phyloP scores from a whole-genome alignment of 2,888 invertebrate genomes.

The Dasypolia templi region DNA sequence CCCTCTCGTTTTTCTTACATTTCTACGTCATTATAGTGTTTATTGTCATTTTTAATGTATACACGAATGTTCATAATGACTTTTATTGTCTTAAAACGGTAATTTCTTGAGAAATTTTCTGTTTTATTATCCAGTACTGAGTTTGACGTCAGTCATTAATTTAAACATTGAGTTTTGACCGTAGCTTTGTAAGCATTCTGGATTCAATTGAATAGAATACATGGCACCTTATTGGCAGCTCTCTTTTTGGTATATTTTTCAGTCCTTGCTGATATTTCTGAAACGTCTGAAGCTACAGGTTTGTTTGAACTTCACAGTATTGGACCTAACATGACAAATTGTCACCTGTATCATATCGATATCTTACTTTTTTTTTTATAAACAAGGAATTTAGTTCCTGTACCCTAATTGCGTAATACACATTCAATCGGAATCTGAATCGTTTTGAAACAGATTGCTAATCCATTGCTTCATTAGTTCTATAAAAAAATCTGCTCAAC shows the following conservation, averaged over 20 bases:
- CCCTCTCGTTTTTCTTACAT: conserved; percentile 75
- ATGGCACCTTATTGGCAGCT: background rate
- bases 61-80: conserved; percentile 80
- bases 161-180: background rate
- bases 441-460: too few relatives aligned
- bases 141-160: too few relatives aligned
- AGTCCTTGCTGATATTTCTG: background rate
- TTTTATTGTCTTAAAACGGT: conserved; percentile 75
- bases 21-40: conserved; percentile 80
- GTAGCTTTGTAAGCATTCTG: background rate
- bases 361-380: too few relatives aligned
- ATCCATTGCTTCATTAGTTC: too few relatives aligned
- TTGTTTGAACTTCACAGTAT: conserved; percentile 2
- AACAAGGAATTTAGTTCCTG: background rate
- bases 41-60: conserved; percentile 81
- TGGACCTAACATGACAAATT: background rate
- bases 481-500: too few relatives aligned
- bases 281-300: conserved; percentile 3
- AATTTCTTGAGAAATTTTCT: conserved; percentile 68
- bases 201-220: background rate
- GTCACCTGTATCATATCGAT: background rate
- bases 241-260: background rate
- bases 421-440: too few relatives aligned
- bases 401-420: too few relatives aligned
- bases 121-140: too few relatives aligned